These are phyloP conservation scores for Phrynosoma platyrhinos DNA, from an alignment of 2,113 vertebrate genomes.

Conservation along the genomic window DNA sequence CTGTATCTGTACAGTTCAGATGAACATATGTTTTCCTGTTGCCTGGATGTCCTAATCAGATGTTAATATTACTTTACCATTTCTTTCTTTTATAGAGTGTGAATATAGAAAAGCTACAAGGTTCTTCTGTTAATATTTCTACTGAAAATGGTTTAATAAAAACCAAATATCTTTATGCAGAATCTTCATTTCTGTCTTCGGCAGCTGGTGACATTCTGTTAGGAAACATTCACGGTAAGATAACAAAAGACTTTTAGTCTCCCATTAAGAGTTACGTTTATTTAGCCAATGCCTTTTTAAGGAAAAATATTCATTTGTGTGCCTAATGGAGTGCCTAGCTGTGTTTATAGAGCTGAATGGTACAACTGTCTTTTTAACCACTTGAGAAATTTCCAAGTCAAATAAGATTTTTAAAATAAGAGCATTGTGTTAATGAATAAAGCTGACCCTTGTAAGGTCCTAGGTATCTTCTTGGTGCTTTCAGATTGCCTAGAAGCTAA, in stretches of 20 bases:
- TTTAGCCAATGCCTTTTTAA: conserved; percentile 27
- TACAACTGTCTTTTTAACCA: background rate
- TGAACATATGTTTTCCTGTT: conserved; percentile 1
- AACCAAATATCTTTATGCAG: conserved; percentile 90
- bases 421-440: background rate
- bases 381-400: background rate
- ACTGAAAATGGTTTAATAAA: conserved; percentile 88
- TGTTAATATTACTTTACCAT: background rate
- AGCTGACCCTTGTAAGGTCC: background rate
- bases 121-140: conserved; percentile 87
- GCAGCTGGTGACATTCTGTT: conserved; percentile 85
- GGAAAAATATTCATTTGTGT: conserved; percentile 10
- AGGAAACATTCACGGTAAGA: conserved; percentile 92
- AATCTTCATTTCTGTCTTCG: conserved; percentile 86
- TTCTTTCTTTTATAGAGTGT: conserved; percentile 81
- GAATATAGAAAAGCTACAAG: conserved; percentile 91
- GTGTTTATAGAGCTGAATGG: conserved; percentile 19
- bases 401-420: conserved; percentile 1
- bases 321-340: background rate
- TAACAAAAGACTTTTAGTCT: conserved; percentile 10
- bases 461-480: background rate
- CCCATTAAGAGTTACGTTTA: background rate
- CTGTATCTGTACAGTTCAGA: background rate
- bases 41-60: too few species aligned
- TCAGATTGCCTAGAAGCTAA: background rate